Evolutionary conservation across 2,888 invertebrate genomes (phyloP), one percentile per base, ranked within the genome.

Genomic region (Cyclophora albipunctata): DNA sequence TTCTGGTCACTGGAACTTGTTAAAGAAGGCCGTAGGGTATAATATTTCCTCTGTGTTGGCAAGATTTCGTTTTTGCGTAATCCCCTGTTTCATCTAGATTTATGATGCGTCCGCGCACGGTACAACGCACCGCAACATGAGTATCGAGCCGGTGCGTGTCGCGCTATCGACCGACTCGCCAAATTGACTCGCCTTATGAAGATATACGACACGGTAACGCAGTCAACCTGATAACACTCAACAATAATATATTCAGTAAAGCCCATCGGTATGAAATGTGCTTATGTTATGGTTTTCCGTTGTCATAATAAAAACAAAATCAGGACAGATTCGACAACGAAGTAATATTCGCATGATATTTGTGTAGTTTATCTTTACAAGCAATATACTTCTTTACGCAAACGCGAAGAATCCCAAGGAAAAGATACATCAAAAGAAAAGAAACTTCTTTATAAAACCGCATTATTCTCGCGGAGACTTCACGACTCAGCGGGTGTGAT

Each of bases 131-230:
- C 64, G 64, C 64, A 64, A 75, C 75, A 72, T 63, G 67, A 66
- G 63, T 66, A 66, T 60, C 64, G 62, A 57, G 63, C 64, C 67
- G 67, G 71, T 79, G 82, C 81, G 75, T 79, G 78, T 75, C 72
- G 70, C 67, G 69, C 76, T 84, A 83, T 82, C 82, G 69, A 67
- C 52, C 63, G 67, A 66, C 62, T 71, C 71, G 67, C 78, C 78
- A 80, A 84, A 81, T 84, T 82, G 82, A 84, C 70, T 65, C 70
- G 62, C 73, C 67, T 80, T 74, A 81, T 81, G 79, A 83, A 83
- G 82, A 78, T 76, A 72, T 77, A 76, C 71, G 75, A 71, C 74
- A 65, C 60, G 63, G 64, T 64, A 58, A 62, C 63, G 64, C 64
- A 63, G 62, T 62, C 62, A 59, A 63, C 60, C 60, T 57, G 60